Conservation (phyloP, 2,888 invertebrate genomes). For the Philopedon plagiatum region DNA sequence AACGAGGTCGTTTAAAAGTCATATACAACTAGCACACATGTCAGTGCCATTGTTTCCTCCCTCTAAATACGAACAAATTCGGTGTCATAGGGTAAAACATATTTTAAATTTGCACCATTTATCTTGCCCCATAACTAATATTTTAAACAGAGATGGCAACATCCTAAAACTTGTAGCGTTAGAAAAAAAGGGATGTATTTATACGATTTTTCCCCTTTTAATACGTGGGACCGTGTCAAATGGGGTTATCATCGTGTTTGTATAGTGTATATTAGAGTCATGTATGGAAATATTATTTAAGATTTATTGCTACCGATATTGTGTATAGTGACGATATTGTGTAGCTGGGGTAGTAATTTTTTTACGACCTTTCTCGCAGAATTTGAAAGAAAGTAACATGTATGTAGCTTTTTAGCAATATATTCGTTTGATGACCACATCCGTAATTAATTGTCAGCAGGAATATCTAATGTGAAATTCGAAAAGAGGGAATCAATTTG, state of each 20-base stretch:
- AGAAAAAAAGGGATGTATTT: conserved; percentile 55
- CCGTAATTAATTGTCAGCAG: too few relatives aligned
- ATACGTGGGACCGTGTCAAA: conserved; percentile 59
- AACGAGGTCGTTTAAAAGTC: conserved; percentile 34
- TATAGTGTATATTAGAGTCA: conserved; percentile 61
- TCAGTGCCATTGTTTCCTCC: conserved; percentile 46
- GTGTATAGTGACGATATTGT: conserved; percentile 26
- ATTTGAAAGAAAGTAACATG: too few relatives aligned
- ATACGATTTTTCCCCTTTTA: conserved; percentile 57
- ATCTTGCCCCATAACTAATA: conserved; percentile 52
- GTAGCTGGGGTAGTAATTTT: background rate
- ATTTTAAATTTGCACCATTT: conserved; percentile 52
- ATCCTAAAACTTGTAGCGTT: background rate
- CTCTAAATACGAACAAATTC: conserved; percentile 46
- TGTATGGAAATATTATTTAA: conserved; percentile 59
- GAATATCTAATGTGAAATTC: too few relatives aligned
- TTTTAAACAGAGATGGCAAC: conserved; percentile 35
- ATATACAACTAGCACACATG: conserved; percentile 45
- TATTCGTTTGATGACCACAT: too few relatives aligned
- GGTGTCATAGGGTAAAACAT: conserved; percentile 50
- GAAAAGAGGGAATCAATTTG: too few relatives aligned
- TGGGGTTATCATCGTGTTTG: conserved; percentile 63
- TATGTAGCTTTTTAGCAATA: too few relatives aligned
- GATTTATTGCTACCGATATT: conserved; percentile 49
- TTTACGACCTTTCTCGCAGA: background rate